Conservation (phyloP, 2,888 invertebrate species). For the Hirtodrosophila confusa region DNA sequence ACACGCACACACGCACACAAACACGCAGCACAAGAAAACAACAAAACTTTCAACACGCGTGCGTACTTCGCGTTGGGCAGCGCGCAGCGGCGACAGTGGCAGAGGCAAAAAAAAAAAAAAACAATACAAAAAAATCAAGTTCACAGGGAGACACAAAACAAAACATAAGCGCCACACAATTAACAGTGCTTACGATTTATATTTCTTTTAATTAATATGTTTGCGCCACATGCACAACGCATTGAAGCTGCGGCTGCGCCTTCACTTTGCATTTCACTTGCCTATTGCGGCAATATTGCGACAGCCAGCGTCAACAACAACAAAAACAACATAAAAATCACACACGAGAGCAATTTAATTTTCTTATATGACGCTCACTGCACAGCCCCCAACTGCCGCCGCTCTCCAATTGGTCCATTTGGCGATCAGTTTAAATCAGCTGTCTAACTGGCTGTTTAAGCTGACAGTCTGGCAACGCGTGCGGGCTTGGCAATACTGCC, state of each 20-base stretch:
- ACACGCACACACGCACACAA: constrained; percentile 27
- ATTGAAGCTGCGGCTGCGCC: constrained; percentile 53
- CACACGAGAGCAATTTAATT: constrained; percentile 35
- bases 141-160: constrained; percentile 8
- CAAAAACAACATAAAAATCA: constrained; percentile 15
- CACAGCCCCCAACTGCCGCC: constrained; percentile 31
- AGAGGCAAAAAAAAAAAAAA: constrained; percentile 2
- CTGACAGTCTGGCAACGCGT: constrained; percentile 17
- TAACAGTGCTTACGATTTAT: constrained; percentile 18
- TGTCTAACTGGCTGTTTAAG: constrained; percentile 22
- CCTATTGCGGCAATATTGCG: constrained; percentile 36
- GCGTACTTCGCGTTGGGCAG: constrained; percentile 43
- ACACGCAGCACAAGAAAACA: constrained; percentile 5
- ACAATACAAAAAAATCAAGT: not conserved
- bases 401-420: constrained; percentile 54
- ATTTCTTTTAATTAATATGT: constrained; percentile 41
- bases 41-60: constrained; percentile 54
- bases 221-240: constrained; percentile 43
- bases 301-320: constrained; percentile 13
- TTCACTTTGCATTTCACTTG: constrained; percentile 55
- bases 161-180: constrained; percentile 10
- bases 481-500: constrained; percentile 8
- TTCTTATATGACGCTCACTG: constrained; percentile 29
- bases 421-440: constrained; percentile 50
- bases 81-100: constrained; percentile 12